These are phyloP conservation scores for Coryphaenoides rupestris DNA, from an alignment of 2,113 vertebrate genomes.

Conservation along the genomic window DNA sequence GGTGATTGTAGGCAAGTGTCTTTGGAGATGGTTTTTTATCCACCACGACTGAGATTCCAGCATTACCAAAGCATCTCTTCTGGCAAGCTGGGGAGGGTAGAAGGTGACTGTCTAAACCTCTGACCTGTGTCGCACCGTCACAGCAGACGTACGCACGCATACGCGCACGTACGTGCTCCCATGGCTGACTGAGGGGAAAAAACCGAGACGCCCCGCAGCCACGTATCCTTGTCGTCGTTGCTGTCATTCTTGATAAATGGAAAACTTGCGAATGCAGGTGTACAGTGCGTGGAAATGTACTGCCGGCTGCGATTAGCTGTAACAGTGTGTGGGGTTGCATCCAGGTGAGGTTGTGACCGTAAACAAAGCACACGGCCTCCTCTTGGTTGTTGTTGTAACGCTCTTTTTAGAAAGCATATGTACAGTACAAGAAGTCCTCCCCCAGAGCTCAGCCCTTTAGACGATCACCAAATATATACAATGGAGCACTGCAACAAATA, in stretches of 20 bases:
- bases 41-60: slow-evolving; percentile 6
- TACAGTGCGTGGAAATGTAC: slow-evolving; percentile 63
- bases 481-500: too few species aligned
- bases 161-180: not conserved
- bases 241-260: slow-evolving; percentile 54
- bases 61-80: not conserved
- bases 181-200: not conserved
- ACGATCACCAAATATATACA: too few species aligned
- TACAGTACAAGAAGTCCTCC: not conserved
- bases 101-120: slow-evolving; percentile 47
- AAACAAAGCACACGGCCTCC: slow-evolving; percentile 50
- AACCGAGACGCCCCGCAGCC: slow-evolving; percentile 13
- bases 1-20: slow-evolving; percentile 18
- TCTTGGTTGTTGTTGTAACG: slow-evolving; percentile 3
- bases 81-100: slow-evolving; percentile 28
- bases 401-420: slow-evolving; percentile 1
- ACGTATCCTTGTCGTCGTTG: slow-evolving; percentile 9
- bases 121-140: slow-evolving; percentile 33
- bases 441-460: too few species aligned
- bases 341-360: slow-evolving; percentile 61
- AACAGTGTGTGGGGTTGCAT: slow-evolving; percentile 45
- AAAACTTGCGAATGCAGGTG: slow-evolving; percentile 62
- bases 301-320: slow-evolving; percentile 35
- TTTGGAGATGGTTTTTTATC: slow-evolving; percentile 1
- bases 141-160: not conserved